A percentile compares a stretch with the other conserved stretches of the same genome.
Evolutionary conservation across 1,140 invertebrate genomes (phyloP).

Genomic region (Holotrichia oblita): DNA sequence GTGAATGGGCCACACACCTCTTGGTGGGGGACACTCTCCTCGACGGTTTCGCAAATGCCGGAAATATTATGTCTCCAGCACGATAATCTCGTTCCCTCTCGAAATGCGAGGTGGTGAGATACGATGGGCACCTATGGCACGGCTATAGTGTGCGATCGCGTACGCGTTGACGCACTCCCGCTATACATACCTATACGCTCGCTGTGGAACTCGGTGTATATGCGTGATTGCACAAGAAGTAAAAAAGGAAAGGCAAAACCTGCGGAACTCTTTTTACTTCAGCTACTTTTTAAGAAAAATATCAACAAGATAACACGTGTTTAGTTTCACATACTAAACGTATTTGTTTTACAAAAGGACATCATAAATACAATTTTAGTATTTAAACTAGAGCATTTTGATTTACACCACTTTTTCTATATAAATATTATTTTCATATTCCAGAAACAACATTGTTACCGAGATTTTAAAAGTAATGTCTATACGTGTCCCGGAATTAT

Average conservation of each 20-base stretch:
- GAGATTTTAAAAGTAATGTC: no score
- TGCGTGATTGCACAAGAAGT: conserved; percentile 33
- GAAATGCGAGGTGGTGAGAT: conserved; percentile 15
- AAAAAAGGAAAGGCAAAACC: conserved; percentile 29
- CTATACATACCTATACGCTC: not conserved
- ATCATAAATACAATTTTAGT: no score
- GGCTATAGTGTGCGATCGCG: not conserved
- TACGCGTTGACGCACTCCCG: not conserved
- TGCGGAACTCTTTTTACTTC: conserved; percentile 4
- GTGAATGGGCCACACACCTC: conserved; percentile 52
- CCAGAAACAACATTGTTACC: no score
- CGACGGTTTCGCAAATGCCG: conserved; percentile 56
- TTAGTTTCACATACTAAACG: not conserved
- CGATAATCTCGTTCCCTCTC: conserved; percentile 14
- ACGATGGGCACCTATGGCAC: conserved; percentile 12
- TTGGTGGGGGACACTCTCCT: conserved; percentile 45
- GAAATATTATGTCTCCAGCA: conserved; percentile 46
- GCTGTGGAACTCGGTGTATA: not conserved
- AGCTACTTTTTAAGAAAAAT: not conserved
- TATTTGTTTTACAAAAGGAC: not conserved
- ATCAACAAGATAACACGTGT: conserved; percentile 17
- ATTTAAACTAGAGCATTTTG: no score
- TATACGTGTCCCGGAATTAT: no score
- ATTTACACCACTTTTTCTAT: no score
- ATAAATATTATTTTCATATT: no score